Base-by-base conservation (phyloP, 53 echinoderm and acorn worm species). In the Hippasteria phrygiana region DNA sequence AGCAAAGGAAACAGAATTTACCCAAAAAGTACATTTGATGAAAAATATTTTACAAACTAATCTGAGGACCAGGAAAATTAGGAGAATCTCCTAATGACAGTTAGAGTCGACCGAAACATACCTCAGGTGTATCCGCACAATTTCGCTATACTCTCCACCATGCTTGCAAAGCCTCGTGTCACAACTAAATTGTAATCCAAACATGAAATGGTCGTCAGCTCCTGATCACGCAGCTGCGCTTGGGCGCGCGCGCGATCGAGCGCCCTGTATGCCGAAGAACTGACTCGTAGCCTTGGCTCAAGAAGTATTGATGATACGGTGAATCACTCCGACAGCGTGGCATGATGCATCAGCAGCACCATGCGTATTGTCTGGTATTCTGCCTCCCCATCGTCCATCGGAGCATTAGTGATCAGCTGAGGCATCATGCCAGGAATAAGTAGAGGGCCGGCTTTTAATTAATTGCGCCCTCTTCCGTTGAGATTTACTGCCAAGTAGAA, bases 231-330 rank as follows among this genome's bases (percentile, higher is more conserved):
- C 20, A 17, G 3, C 51, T 51, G 51, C n/a, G n/a, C n/a, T n/a
- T n/a, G n/a, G n/a, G n/a, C n/a, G n/a, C n/a, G n/a, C n/a, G n/a
- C n/a, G n/a, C n/a, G n/a, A n/a, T n/a, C n/a, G n/a, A n/a, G n/a
- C n/a, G n/a, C n/a, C n/a, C n/a, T n/a, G n/a, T n/a, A n/a, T n/a
- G n/a, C n/a, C n/a, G n/a, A n/a, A n/a, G 29, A 48, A 43, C 43
- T 69, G 33, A 37, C 70, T 74, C 20, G 74, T 76, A 29, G 76
- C 76, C 53, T 76, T 28, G 53, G 76, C 50, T 76, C 33, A 2
- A 75, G 76, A 76, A 50, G 48, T 76, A 75, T 75, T 46, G 53
- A 53, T 33, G 76, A 8, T 51, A 76, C 76, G 33, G 76, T 51
- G 76, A 76, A 76, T 76, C 76, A 76, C 53, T 10, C 7, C 45